A percentile compares a stretch with the other conserved stretches of the same genome.
These are phyloP conservation scores for Myripristis murdjan DNA, from an alignment of 2,797 vertebrate genomes.

Conservation along the genomic window DNA sequence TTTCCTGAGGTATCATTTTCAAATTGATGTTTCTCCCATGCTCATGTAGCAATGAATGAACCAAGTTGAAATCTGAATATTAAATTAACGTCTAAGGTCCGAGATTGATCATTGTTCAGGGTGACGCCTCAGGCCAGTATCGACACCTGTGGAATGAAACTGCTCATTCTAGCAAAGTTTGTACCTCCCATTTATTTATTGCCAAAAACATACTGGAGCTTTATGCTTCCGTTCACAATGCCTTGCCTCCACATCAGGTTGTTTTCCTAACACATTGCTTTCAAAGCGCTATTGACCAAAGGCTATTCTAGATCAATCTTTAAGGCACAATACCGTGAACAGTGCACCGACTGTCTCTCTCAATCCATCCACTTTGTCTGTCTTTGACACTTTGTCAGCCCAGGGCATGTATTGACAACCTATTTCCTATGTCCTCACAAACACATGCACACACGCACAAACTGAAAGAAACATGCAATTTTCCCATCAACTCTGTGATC, in stretches of 20 bases:
- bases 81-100: conserved; percentile 37
- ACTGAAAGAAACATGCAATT: not conserved
- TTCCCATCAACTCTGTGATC: too few species aligned
- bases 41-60: not conserved
- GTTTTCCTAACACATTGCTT: conserved; percentile 34
- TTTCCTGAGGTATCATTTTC: conserved; percentile 23
- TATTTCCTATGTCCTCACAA: not conserved
- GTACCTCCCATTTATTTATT: not conserved
- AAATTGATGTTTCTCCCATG: conserved; percentile 22
- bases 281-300: conserved; percentile 25
- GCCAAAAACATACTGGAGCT: conserved; percentile 9
- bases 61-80: conserved; percentile 19
- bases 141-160: conserved; percentile 34
- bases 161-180: conserved; percentile 22
- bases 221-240: too few species aligned
- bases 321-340: conserved; percentile 21
- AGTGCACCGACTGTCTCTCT: conserved; percentile 31
- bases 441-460: conserved; percentile 6
- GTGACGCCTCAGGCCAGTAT: conserved; percentile 39
- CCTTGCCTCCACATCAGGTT: not conserved
- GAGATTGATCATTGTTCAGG: conserved; percentile 20
- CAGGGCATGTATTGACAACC: conserved; percentile 51
- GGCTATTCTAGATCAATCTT: conserved; percentile 37
- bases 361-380: conserved; percentile 26
- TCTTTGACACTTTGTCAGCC: conserved; percentile 54